Base-by-base conservation (phyloP, 2,888 invertebrate species). In the Watsonalla cultraria region DNA sequence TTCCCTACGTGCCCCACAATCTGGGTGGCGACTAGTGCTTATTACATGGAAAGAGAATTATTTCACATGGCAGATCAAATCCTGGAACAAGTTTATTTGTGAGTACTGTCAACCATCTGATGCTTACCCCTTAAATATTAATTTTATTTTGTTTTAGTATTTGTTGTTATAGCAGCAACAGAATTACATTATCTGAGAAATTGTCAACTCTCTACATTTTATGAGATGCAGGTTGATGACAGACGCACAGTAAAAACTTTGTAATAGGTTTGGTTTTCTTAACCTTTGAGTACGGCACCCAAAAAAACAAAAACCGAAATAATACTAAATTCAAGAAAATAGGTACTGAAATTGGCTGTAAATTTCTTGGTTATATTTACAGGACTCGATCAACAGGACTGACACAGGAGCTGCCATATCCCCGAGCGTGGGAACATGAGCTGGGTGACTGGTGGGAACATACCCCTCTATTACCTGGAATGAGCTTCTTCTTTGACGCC, bases 401-500 rank as follows among this genome's bases (percentile, higher is more conserved):
- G 14, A 7, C 15, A 2, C 60, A 62, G 0, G 64, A 61, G 9
- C 8, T 39, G 11, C 11, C 42, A 42, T 42, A 42, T 42, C 65
- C 73, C 0, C 76, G 84, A 0, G 47, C 56, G 0, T 90, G 90
- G 90, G 84, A 80, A 47, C 58, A 61, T 0, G 90, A 90, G 62
- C 78, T 90, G 0, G 90, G 90, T 0, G 90, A 90, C 64, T 90
- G 90, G 89, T 90, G 89, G 89, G 86, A 87, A 56, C 54, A 62
- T 6, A 80, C 86, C 0, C 85, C 84, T 0, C 52, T 88, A 0
- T 62, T 81, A 37, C 78, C 84, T 0, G 78, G 76, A 9, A 79
- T 74, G 62, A 84, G 72, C 58, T 67, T 59, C 0, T 88, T 77
- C 60, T 84, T 76, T 50, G 80, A 83, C n/a, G 84, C 86, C 0